These are phyloP conservation scores for Coremacera marginata DNA, from an alignment of 2,888 invertebrate species.

Conservation along the genomic window DNA sequence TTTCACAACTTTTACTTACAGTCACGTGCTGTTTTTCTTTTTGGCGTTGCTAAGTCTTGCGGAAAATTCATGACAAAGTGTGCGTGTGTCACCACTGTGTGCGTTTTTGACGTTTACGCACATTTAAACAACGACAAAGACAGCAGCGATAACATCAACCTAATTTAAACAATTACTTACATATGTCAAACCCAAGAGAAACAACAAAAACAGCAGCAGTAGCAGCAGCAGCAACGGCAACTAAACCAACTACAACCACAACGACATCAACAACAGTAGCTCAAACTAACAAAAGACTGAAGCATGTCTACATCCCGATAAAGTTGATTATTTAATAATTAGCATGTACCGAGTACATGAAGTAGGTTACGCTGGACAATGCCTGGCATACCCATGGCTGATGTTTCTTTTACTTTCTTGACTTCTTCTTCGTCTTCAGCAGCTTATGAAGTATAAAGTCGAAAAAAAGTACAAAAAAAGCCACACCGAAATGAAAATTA, in stretches of 20 bases:
- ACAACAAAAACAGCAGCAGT: not conserved
- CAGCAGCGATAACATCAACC: not conserved
- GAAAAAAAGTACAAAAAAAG: not conserved
- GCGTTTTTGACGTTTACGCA: not conserved
- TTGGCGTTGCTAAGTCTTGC: not conserved
- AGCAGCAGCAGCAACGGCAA: not conserved
- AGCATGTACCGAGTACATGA: not conserved
- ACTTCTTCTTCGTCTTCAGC: not conserved
- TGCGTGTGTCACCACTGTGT: not conserved
- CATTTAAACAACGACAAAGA: constrained; percentile 2
- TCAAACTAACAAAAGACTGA: too few relatives aligned
- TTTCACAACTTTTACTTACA: not conserved
- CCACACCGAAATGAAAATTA: not conserved
- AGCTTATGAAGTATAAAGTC: too few relatives aligned
- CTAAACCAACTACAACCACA: not conserved
- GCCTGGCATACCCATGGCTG: not conserved
- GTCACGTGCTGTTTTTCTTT: not conserved
- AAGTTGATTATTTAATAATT: not conserved
- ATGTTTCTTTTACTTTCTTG: not conserved
- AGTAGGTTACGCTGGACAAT: not conserved
- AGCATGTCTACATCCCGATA: too few relatives aligned
- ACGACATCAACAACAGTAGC: too few relatives aligned
- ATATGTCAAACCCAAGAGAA: constrained; percentile 2
- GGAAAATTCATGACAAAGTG: not conserved
- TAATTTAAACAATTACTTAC: constrained; percentile 16